Evolutionary conservation across 2,888 invertebrate genomes (phyloP).

Genomic region (Pyrocoelia pectoralis): DNA sequence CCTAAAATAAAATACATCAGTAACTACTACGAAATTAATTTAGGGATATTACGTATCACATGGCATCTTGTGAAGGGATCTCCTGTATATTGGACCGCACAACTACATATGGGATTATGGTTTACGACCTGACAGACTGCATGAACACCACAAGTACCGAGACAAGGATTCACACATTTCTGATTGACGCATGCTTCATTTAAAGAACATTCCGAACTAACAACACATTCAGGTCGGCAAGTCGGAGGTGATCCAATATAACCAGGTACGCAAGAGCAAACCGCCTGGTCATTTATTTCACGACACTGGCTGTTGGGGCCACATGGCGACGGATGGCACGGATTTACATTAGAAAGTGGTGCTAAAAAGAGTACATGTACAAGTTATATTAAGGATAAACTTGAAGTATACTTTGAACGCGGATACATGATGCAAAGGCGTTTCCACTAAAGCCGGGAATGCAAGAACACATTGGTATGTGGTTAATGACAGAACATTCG

Average conservation of each 20-base stretch:
- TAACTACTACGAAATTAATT: too few relatives aligned
- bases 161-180: slow-evolving; percentile 66
- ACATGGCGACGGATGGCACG: slow-evolving; percentile 77
- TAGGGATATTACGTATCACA: slow-evolving; percentile 56
- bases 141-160: slow-evolving; percentile 64
- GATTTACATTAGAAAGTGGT: slow-evolving; percentile 58
- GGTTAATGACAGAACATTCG: slow-evolving; percentile 76
- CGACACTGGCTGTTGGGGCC: slow-evolving; percentile 60
- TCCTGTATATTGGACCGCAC: slow-evolving; percentile 63
- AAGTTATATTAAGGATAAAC: not conserved
- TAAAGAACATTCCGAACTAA: slow-evolving; percentile 62
- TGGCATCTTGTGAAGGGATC: slow-evolving; percentile 80
- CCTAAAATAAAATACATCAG: slow-evolving; percentile 44
- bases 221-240: slow-evolving; percentile 63
- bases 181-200: slow-evolving; percentile 62
- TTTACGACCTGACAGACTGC: slow-evolving; percentile 74
- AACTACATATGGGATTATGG: slow-evolving; percentile 75
- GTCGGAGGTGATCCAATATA: slow-evolving; percentile 65
- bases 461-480: slow-evolving; percentile 80
- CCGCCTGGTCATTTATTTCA: slow-evolving; percentile 69
- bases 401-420: slow-evolving; percentile 61
- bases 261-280: slow-evolving; percentile 61
- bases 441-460: slow-evolving; percentile 75
- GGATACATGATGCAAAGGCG: slow-evolving; percentile 73
- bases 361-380: slow-evolving; percentile 20